Evolutionary conservation across 2,797 vertebrate species (phyloP), one percentile per base, ranked within the genome.

Genomic region (Gallirallus australis): DNA sequence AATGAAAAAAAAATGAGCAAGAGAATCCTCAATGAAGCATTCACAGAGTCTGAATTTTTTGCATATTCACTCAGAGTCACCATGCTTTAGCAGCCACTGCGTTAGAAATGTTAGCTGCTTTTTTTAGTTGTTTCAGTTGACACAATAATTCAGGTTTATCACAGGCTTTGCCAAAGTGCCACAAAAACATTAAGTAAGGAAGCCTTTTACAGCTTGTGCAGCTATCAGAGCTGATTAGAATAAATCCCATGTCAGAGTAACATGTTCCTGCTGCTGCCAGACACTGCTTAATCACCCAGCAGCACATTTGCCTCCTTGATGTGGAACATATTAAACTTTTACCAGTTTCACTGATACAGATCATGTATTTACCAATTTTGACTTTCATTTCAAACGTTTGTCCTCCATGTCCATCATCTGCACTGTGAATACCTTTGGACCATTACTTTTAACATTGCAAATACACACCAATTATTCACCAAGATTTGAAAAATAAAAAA

Each of bases 391-490:
- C 21, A 83, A 10, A 25, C 20, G 53, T 79, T 64, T 89, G 21
- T 3, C 28, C 19, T 72, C 37, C 31, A 23, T 2, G 39, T 45
- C 6, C 18, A 31, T 71, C 15, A 16, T 54, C 40, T 6, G 4
- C 18, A 20, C 31, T 76, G 19, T 12, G 9, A 59, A 66, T 63
- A 28, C 3, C 10, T 53, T 52, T 71, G 31, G 24, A 45, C 7
- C 7, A 11, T 31, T 40, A 69, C 7, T 86, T 91, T 71, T 80
- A n/a, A 18, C 68, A 45, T 12, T 71, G 2, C 45, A 35, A 39
- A 11, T 35, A 71, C 1, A 1, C 27, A 15, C 3, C 8, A 1
- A 14, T 9, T 53, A 60, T 24, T 7, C 6, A 12, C 6, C 24
- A 65, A 45, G 12, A 8, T 68, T 89, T 54, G 33, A 63, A 86